Percentiles rank a stretch among this genome's conserved stretches.
Conservation (phyloP, 2,888 invertebrate species). For the Agrypnus murinus region DNA sequence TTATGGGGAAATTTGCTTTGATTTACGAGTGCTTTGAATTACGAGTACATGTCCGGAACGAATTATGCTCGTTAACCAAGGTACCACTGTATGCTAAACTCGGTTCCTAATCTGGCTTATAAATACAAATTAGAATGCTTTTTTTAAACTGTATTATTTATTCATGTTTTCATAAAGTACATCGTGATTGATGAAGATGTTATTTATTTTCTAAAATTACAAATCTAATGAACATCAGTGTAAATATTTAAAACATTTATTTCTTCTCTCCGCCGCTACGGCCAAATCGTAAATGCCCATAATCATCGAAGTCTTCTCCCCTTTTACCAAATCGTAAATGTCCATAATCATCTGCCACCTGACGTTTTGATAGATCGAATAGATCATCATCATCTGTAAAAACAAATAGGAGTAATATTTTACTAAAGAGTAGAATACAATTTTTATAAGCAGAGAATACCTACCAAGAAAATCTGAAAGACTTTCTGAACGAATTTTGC, state of each 20-base stretch:
- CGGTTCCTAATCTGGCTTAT: no score
- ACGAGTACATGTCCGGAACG: no score
- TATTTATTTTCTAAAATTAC: no score
- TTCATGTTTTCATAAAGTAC: no score
- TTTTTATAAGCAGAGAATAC: slow-evolving; percentile 8
- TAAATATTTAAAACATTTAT: background rate
- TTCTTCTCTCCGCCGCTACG: slow-evolving; percentile 71
- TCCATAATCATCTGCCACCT: slow-evolving; percentile 76
- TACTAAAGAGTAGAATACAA: background rate
- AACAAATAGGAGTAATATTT: slow-evolving; percentile 43
- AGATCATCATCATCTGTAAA: slow-evolving; percentile 70
- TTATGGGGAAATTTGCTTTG: no score
- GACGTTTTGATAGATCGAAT: slow-evolving; percentile 71
- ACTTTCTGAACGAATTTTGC: slow-evolving; percentile 60
- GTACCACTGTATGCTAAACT: no score
- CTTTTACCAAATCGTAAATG: slow-evolving; percentile 78
- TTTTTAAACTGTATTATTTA: no score
- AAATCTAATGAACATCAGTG: no score
- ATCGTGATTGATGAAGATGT: no score
- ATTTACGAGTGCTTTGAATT: no score
- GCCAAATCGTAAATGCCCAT: slow-evolving; percentile 84
- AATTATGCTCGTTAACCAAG: no score
- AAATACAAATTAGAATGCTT: no score
- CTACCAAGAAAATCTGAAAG: slow-evolving; percentile 64
- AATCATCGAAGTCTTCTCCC: slow-evolving; percentile 82